These are phyloP conservation scores for Mobula hypostoma DNA, from an alignment of 2,113 vertebrate species.

Conservation along the genomic window DNA sequence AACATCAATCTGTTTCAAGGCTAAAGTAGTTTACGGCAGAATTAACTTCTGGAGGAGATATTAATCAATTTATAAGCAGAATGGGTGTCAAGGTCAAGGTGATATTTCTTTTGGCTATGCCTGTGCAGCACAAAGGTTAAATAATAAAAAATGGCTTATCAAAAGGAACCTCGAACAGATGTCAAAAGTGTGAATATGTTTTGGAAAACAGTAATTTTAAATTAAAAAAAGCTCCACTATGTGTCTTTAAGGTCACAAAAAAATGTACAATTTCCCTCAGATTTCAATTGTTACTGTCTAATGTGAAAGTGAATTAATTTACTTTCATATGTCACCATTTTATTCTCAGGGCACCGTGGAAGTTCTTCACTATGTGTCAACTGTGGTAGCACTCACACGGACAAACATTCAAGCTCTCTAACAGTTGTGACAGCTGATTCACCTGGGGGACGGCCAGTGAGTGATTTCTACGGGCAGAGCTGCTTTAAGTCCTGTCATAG, in stretches of 20 bases:
- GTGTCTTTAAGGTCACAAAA: not conserved
- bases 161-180: not conserved
- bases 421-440: not conserved
- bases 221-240: not conserved
- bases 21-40: not conserved
- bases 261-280: not conserved
- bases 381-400: too few relatives aligned
- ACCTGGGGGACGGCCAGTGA: too few relatives aligned
- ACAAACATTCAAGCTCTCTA: not conserved
- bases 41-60: not conserved
- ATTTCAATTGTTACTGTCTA: not conserved
- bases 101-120: not conserved
- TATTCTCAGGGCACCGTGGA: not conserved
- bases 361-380: not conserved
- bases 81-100: not conserved
- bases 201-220: not conserved
- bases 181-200: not conserved
- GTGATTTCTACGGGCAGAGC: too few relatives aligned
- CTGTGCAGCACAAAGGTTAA: not conserved
- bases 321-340: not conserved
- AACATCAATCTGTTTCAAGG: slow-evolving; percentile 25
- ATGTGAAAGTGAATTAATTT: not conserved
- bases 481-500: too few relatives aligned
- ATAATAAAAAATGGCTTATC: not conserved
- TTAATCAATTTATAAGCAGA: not conserved